Percentiles rank a stretch among this genome's conserved stretches.
These are phyloP conservation scores for Clusia tigrina DNA, from an alignment of 2,888 invertebrate genomes.

Conservation along the genomic window DNA sequence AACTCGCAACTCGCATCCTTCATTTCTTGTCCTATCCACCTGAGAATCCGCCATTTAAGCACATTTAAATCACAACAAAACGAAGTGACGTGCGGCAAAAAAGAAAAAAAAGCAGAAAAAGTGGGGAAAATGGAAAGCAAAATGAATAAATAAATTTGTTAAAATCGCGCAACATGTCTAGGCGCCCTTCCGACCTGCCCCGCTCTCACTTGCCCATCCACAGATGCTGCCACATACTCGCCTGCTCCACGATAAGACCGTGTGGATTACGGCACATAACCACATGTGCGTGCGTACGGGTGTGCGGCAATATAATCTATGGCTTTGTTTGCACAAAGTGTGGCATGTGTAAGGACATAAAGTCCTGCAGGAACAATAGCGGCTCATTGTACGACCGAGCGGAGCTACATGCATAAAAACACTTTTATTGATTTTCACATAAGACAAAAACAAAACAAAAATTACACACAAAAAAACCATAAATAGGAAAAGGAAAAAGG, in stretches of 20 bases:
- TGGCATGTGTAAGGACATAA: slow-evolving; percentile 25
- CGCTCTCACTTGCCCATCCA: neutral
- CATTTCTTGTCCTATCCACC: slow-evolving; percentile 2
- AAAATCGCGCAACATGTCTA: slow-evolving; percentile 20
- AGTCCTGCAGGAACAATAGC: slow-evolving; percentile 22
- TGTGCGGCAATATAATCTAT: slow-evolving; percentile 23
- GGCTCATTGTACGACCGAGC: neutral
- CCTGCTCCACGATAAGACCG: slow-evolving; percentile 17
- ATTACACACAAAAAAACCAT: slow-evolving; percentile 4
- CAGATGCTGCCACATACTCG: neutral
- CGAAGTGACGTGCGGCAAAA: neutral
- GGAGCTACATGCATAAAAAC: neutral
- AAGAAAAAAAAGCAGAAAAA: neutral
- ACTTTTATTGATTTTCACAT: slow-evolving; percentile 21
- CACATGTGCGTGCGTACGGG: slow-evolving; percentile 11
- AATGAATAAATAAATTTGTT: slow-evolving; percentile 11
- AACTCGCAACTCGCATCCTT: too few relatives aligned
- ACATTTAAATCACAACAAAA: slow-evolving; percentile 24
- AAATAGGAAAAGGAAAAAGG: too few relatives aligned
- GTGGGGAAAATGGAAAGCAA: neutral
- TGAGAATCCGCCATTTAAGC: slow-evolving; percentile 19
- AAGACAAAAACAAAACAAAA: neutral
- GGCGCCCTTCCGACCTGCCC: neutral
- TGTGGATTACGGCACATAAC: slow-evolving; percentile 24
- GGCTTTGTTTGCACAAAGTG: slow-evolving; percentile 24